These are phyloP conservation scores for Malurus elegans DNA, from an alignment of 2,113 vertebrate species.

Conservation along the genomic window DNA sequence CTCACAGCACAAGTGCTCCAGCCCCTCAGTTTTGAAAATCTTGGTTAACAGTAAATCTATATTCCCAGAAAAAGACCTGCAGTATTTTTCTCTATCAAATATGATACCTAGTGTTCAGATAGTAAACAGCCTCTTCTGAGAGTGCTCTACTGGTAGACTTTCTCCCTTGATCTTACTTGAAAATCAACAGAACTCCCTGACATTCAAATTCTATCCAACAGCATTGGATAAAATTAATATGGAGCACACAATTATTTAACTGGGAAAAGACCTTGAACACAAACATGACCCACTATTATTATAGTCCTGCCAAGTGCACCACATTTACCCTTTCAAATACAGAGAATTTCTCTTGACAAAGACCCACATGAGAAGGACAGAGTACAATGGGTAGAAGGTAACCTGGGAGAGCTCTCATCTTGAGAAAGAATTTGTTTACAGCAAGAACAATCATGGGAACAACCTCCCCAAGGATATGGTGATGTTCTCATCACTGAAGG, in stretches of 20 bases:
- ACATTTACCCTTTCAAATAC: neutral
- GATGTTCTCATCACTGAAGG: neutral
- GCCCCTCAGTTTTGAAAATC: neutral
- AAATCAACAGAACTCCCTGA: slow-evolving; percentile 13
- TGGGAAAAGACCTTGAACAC: neutral
- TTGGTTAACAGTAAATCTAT: neutral
- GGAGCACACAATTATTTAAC: neutral
- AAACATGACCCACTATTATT: neutral
- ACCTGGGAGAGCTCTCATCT: neutral
- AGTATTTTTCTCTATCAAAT: neutral
- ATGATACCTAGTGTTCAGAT: neutral
- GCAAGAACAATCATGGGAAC: neutral
- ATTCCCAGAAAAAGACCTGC: neutral
- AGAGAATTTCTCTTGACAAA: neutral
- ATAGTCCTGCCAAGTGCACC: neutral
- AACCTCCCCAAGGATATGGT: neutral
- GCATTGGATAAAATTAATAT: neutral
- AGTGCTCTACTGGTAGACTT: slow-evolving; percentile 7
- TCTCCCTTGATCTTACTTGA: slow-evolving; percentile 22
- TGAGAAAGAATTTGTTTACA: neutral
- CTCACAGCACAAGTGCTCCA: neutral
- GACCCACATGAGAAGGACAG: neutral
- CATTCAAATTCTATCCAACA: slow-evolving; percentile 3
- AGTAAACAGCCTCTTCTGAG: neutral
- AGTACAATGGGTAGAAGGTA: neutral